Evolutionary conservation across 2,113 vertebrate genomes (phyloP), one percentile per base, ranked within the genome.

Genomic region (Phylloscopus trochiloides): DNA sequence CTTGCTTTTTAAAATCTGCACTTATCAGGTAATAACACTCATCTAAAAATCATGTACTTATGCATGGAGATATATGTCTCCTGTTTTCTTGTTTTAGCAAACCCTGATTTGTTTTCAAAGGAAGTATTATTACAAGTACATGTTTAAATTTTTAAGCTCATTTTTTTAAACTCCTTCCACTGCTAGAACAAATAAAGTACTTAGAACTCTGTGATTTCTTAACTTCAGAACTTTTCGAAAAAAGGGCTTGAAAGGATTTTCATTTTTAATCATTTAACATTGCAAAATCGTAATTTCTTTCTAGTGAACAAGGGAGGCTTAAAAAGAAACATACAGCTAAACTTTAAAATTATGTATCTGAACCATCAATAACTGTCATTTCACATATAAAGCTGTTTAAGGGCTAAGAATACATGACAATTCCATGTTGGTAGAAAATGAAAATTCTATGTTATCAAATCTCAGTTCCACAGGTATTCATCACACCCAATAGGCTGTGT

Each of bases 381-480:
- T 77, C 21, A 81, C 9, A 42, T 38, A 67, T 19, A 40, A 77
- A 81, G 4, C 20, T 55, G 22, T 54, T 84, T 63, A 73, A 91
- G 62, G 50, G 12, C 20, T 58, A 43, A 54, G 17, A 88, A 29
- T 45, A 70, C 2, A 7, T 67, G 43, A 55, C 8, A 71, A 71
- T 84, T 91, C 31, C 8, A 20, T 54, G 76, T 2, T 67, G n/a
- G 38, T 75, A 62, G 61, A 94, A 95, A 71, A 71, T 81, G 70
- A 50, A 83, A 86, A 74, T 28, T 31, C 34, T 51, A 1, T 59
- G 32, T 67, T 67, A 80, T 13, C 0, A 8, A 66, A 43, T 84
- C 18, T 89, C 21, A 25, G 63, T 80, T 86, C 29, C 51, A 73
- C 10, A 38, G 61, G 32, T 77, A 58, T 42, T 86, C 32, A 66